A percentile compares a stretch with the other conserved stretches of the same genome.
These are phyloP conservation scores for Nautilus pompilius DNA, from an alignment of 1,140 invertebrate species.

Conservation along the genomic window DNA sequence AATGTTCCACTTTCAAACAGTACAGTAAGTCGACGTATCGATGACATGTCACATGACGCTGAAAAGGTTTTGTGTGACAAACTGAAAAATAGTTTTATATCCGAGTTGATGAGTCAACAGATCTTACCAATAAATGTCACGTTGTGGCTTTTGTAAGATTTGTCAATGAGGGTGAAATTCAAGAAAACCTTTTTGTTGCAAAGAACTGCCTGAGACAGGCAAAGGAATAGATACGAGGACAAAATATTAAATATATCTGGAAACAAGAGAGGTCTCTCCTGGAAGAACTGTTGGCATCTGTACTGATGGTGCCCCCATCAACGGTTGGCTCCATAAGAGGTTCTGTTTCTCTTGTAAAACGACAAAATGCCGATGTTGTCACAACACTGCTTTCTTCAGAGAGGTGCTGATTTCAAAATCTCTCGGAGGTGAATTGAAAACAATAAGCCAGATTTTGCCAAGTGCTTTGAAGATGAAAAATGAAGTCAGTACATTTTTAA, in stretches of 20 bases:
- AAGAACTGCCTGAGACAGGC: neutral
- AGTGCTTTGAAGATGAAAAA: conserved; percentile 2
- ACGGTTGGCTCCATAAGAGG: neutral
- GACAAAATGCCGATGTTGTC: neutral
- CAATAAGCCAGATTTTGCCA: neutral
- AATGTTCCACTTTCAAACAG: neutral
- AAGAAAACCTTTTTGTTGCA: neutral
- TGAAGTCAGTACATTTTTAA: neutral
- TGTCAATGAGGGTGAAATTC: neutral
- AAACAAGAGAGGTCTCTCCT: neutral
- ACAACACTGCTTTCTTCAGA: neutral
- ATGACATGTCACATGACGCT: neutral
- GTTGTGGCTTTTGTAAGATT: neutral
- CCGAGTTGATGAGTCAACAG: neutral
- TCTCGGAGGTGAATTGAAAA: conserved; percentile 1
- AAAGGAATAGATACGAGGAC: neutral
- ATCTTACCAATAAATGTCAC: neutral
- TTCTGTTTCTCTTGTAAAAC: neutral
- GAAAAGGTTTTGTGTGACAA: neutral
- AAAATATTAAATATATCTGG: neutral
- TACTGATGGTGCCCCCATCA: neutral
- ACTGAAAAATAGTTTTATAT: neutral
- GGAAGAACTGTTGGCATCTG: neutral
- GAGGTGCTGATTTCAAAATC: neutral
- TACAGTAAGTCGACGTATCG: neutral